These are phyloP conservation scores for Lepeophtheirus nordmannii DNA, from an alignment of 2,888 invertebrate genomes.

Conservation along the genomic window DNA sequence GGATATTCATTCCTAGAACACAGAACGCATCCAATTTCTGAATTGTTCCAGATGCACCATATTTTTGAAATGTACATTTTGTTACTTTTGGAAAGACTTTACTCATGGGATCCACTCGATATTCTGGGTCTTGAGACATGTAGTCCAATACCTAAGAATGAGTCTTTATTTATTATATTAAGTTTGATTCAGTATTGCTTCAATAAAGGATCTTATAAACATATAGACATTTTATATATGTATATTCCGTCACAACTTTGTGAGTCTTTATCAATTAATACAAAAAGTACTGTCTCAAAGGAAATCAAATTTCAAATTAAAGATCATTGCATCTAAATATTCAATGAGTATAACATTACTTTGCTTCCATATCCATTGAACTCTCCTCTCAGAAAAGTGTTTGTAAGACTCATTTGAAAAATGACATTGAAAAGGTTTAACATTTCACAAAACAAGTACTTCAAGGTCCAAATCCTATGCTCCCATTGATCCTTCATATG, in stretches of 20 bases:
- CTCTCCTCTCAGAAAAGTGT: conserved; percentile 31
- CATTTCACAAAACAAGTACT: conserved; percentile 30
- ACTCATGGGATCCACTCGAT: conserved; percentile 26
- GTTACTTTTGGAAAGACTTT: conserved; percentile 26
- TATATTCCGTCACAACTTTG: no score
- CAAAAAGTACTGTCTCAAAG: no score
- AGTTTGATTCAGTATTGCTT: no score
- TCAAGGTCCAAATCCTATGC: conserved; percentile 29
- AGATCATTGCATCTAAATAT: no score
- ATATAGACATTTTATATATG: no score
- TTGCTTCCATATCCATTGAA: conserved; percentile 30
- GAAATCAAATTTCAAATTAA: no score
- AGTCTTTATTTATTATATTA: no score
- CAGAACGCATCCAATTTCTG: conserved; percentile 31
- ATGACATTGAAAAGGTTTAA: conserved; percentile 31
- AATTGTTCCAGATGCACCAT: conserved; percentile 31
- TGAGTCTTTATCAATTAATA: no score
- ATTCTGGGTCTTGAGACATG: conserved; percentile 30
- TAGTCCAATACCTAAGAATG: conserved; percentile 23
- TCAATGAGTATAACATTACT: conserved; percentile 27
- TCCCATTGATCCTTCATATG: conserved; percentile 28
- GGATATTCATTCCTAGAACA: conserved; percentile 31
- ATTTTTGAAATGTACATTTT: conserved; percentile 32
- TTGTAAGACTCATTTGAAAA: conserved; percentile 31
- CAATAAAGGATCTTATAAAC: no score